These are phyloP conservation scores for Apodemia mormo DNA, from an alignment of 2,888 invertebrate species.

Conservation along the genomic window DNA sequence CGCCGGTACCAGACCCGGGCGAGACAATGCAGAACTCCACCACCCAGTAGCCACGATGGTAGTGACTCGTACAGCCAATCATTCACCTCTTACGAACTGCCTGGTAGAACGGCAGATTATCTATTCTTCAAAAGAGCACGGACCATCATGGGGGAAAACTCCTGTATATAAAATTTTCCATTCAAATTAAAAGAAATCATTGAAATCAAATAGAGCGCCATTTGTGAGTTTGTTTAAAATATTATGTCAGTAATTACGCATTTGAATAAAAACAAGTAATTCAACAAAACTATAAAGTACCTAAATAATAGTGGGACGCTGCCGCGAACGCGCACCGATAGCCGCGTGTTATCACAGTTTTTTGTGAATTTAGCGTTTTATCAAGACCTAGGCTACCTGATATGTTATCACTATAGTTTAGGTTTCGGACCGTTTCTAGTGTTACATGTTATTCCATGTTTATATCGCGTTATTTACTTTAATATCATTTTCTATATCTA, in stretches of 20 bases:
- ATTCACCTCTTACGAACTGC: too few species aligned
- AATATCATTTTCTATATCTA: too few species aligned
- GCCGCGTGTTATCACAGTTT: slow-evolving; percentile 63
- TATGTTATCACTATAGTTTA: slow-evolving; percentile 67
- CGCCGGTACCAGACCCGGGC: too few species aligned
- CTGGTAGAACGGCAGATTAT: too few species aligned
- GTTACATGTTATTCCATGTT: slow-evolving; percentile 19
- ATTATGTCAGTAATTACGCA: neutral
- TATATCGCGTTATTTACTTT: neutral
- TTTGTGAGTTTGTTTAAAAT: neutral
- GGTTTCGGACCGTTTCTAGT: slow-evolving; percentile 49
- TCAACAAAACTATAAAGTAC: neutral
- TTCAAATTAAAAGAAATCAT: too few species aligned
- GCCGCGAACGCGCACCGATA: slow-evolving; percentile 43
- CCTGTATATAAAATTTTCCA: too few species aligned
- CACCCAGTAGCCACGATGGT: too few species aligned
- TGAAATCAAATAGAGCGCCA: too few species aligned
- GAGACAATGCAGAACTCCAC: too few species aligned
- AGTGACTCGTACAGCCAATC: too few species aligned
- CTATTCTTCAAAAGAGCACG: too few species aligned
- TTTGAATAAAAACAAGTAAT: neutral
- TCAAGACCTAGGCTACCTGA: slow-evolving; percentile 71
- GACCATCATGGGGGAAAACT: too few species aligned
- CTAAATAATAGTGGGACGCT: neutral
- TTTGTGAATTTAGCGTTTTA: slow-evolving; percentile 75